These are phyloP conservation scores for Dione vanillae DNA, from an alignment of 2,888 invertebrate species.

Conservation along the genomic window DNA sequence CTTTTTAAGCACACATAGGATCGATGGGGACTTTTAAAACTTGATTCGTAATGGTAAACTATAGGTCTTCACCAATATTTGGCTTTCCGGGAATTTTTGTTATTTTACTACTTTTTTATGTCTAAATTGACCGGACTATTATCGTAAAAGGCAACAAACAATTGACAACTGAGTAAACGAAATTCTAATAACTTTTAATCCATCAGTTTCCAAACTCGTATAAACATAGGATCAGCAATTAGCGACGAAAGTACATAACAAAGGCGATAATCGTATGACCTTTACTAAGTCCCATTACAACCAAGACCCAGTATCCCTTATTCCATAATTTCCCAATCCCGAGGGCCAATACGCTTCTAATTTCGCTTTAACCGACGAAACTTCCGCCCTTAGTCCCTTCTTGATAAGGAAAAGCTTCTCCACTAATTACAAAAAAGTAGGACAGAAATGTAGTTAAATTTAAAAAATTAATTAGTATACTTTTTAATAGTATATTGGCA, in stretches of 20 bases:
- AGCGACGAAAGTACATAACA: conserved; percentile 40
- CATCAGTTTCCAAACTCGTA: conserved; percentile 38
- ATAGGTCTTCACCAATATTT: no score
- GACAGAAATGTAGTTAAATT: background rate
- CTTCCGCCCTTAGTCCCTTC: conserved; percentile 67
- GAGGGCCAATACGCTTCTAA: conserved; percentile 73
- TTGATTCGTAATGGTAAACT: no score
- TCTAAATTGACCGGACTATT: no score
- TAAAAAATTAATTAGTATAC: background rate
- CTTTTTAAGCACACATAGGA: no score
- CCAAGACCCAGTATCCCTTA: conserved; percentile 60
- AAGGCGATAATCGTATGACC: conserved; percentile 64
- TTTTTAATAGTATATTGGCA: no score
- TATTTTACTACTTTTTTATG: no score
- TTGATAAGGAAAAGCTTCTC: conserved; percentile 67
- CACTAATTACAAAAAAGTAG: conserved; percentile 58
- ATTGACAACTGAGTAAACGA: background rate
- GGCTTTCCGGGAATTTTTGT: no score
- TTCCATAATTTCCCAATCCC: conserved; percentile 62
- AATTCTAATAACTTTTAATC: conserved; percentile 28
- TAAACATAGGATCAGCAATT: conserved; percentile 41
- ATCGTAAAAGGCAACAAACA: background rate
- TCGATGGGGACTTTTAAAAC: no score
- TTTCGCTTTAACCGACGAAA: conserved; percentile 76
- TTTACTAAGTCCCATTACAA: conserved; percentile 71